These are phyloP conservation scores for Dicycla oo DNA, from an alignment of 2,888 invertebrate species.

Conservation along the genomic window DNA sequence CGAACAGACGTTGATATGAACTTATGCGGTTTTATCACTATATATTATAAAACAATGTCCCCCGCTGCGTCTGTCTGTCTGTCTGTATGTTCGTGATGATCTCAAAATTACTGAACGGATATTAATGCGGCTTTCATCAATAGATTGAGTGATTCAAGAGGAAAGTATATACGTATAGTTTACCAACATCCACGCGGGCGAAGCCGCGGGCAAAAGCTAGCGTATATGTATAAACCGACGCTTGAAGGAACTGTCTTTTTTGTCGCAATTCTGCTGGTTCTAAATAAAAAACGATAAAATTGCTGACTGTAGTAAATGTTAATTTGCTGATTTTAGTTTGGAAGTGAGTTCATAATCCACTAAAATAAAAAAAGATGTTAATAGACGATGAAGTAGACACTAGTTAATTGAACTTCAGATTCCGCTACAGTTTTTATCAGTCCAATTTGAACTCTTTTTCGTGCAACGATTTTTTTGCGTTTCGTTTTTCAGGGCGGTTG, in stretches of 20 bases:
- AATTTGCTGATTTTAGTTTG: neutral
- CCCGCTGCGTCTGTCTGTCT: no score
- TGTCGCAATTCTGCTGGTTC: neutral
- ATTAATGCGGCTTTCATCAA: no score
- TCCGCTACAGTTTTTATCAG: slow-evolving; percentile 44
- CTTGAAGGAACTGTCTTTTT: neutral
- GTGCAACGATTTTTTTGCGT: neutral
- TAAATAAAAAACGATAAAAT: neutral
- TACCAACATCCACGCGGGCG: no score
- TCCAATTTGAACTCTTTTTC: slow-evolving; percentile 37
- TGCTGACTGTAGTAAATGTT: neutral
- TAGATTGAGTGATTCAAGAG: no score
- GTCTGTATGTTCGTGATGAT: no score
- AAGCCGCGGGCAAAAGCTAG: no score
- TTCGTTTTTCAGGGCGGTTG: slow-evolving; percentile 6
- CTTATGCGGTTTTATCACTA: no score
- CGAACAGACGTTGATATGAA: no score
- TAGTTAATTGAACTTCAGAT: slow-evolving; percentile 47
- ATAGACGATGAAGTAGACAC: slow-evolving; percentile 31
- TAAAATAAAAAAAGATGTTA: slow-evolving; percentile 16
- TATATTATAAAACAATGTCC: no score
- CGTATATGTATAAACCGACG: no score
- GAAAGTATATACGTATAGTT: no score
- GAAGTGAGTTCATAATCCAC: neutral
- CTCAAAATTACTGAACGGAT: no score